A percentile compares a stretch with the other conserved stretches of the same genome.
phyloP scores from a whole-genome alignment of 2,797 vertebrate genomes.

The Schizothorax lantsangensis region DNA sequence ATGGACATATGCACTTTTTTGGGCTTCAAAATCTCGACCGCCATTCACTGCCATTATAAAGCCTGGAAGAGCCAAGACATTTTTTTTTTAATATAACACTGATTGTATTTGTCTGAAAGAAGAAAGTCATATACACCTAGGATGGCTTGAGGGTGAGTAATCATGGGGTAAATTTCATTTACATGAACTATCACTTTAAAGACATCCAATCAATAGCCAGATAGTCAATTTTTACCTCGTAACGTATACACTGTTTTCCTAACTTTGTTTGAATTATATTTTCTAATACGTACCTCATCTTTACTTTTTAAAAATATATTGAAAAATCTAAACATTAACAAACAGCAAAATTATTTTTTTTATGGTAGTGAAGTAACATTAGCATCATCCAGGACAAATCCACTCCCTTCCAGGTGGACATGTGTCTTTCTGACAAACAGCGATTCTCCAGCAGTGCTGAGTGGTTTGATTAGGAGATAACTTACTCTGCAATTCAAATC shows the following conservation, averaged over 20 bases:
- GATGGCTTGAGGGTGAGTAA: no score
- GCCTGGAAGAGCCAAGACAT: no score
- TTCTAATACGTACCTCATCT: neutral
- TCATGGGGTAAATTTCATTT: no score
- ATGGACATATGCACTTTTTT: no score
- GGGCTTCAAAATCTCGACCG: no score
- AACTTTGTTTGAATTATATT: neutral
- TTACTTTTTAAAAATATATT: neutral
- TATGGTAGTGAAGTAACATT: neutral
- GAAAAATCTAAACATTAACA: neutral
- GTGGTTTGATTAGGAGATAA: conserved; percentile 42
- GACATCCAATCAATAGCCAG: neutral
- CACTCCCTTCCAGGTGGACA: conserved; percentile 39
- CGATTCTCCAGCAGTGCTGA: conserved; percentile 9
- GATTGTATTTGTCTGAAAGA: no score
- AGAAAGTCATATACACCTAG: no score
- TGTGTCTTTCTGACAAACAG: neutral
- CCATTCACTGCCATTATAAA: no score
- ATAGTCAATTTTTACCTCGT: neutral
- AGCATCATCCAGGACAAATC: neutral
- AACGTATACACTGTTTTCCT: neutral
- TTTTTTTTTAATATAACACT: no score
- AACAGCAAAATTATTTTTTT: neutral
- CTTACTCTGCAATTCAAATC: conserved; percentile 71
- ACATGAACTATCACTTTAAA: neutral